Base-by-base conservation (phyloP, 1,140 invertebrate genomes). In the Caerostris darwini region DNA sequence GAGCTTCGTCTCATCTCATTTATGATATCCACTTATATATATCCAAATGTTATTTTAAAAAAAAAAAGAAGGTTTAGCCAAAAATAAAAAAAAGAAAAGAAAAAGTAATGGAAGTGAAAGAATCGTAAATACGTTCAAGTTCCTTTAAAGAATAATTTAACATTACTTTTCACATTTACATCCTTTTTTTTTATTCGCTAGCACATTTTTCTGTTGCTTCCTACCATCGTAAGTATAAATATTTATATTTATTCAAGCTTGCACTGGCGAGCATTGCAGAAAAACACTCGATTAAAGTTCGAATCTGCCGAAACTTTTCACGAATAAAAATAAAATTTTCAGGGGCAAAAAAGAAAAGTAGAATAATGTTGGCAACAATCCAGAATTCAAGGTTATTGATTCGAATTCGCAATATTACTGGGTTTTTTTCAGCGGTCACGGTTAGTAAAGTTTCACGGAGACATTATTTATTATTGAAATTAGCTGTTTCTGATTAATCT, bases 401-500 rank as follows among this genome's bases (percentile, higher is more conserved):
- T 81, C 19, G 19, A 53, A 7, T 34, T 10, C 19, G 2, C 71
- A 81, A 34, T 81, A 17, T 81, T 10, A 81, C 34, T 34, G 6
- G 3, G 4, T 81, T 50, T 81, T 34, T 53, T 14, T 6, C 0
- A 5, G n/a, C 12, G n/a, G 61, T 67, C 61, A 67, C 61, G 7
- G 61, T n/a, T n/a, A 67, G 61, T 67, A 5, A 67, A 17, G 61
- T 3, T 67, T 17, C 14, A 67, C 71, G 17, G 71, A 5, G 12
- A 50, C 71, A 12, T 81, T 81, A 81, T 81, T 81, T 81, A 81
- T 81, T 7, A 14, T 19, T 81, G 19, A 19, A 81, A 81, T 81
- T 53, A 53, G 12, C 12, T 19, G 4, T 34, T 50, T 10, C 0
- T 34, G 34, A 19, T 8, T 81, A 14, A 81, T 34, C 17, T 7